Base-by-base conservation (phyloP, 2,797 vertebrate genomes). In the Manis pentadactyla region DNA sequence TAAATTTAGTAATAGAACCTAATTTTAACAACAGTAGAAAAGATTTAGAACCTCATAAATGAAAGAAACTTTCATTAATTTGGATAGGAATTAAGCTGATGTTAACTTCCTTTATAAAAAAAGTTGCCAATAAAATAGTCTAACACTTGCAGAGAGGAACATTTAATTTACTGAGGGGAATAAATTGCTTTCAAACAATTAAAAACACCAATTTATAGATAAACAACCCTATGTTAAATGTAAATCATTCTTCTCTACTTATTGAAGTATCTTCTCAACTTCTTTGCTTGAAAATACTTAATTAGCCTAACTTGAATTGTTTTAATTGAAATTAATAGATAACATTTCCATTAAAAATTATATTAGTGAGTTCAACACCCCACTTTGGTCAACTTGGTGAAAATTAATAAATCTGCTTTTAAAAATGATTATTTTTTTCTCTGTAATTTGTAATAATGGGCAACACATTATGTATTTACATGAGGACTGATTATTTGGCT, bases 101-200 rank as follows among this genome's bases (percentile, higher is more conserved):
- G 25, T n/a, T 92, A 96, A 75, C 39, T 94, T 86, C 46, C 29
- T 97, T 94, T 85, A 92, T 92, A 59, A 75, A 93, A 86, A 96
- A 69, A 21, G 7, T 90, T 82, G 31, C 71, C 68, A 93, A 92
- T 93, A 78, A 94, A 96, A 92, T 53, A 77, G 61, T 66, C 63
- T 93, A 86, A 82, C 37, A 46, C 68, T 88, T 69, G 21, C 15
- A 63, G 31, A 71, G 21, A 87, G 73, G 53, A 96, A 89, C 64
- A 89, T 89, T 95, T 90, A 97, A 97, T 97, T 96, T 97, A 39
- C 55, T 31, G 46, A 87, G 86, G 79, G 93, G 53, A 96, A 93
- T 64, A 93, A 97, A 96, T 93, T 96, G 69, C 39, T 93, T 93
- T 87, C 74, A 97, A 96, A 96, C 74, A 97, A 95, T 96, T 93